Conservation (phyloP, 2,888 invertebrate species). For the Mimachlamys varia region DNA sequence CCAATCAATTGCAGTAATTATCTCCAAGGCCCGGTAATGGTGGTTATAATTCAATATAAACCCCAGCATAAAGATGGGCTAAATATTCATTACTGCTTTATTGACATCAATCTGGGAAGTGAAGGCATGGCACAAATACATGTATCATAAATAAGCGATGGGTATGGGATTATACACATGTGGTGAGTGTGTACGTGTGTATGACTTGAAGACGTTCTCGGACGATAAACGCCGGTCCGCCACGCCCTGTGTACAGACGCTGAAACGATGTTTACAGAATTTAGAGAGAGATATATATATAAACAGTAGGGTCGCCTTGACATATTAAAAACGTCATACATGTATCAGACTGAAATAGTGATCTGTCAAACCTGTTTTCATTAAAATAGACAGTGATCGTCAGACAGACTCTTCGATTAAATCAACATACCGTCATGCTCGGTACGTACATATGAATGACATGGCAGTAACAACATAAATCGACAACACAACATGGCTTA, state of each 20-base stretch:
- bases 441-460: not conserved
- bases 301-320: not conserved
- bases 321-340: not conserved
- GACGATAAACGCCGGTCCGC: not conserved
- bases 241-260: not conserved
- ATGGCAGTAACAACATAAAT: not conserved
- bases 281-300: too few relatives aligned
- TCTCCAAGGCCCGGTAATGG: not conserved
- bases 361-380: not conserved
- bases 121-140: not conserved
- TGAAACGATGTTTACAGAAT: not conserved
- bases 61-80: not conserved
- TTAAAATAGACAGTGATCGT: not conserved
- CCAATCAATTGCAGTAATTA: slow-evolving; percentile 3
- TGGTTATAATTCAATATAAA: not conserved
- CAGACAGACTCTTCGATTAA: not conserved
- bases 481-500: slow-evolving; percentile 17
- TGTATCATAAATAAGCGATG: not conserved
- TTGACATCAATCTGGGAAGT: not conserved
- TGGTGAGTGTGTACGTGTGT: not conserved
- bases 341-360: not conserved
- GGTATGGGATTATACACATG: not conserved
- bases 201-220: not conserved
- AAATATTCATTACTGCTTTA: not conserved
- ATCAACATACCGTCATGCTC: too few relatives aligned